Base-by-base conservation (phyloP, 2,797 vertebrate species). In the Eremophila alpestris region DNA sequence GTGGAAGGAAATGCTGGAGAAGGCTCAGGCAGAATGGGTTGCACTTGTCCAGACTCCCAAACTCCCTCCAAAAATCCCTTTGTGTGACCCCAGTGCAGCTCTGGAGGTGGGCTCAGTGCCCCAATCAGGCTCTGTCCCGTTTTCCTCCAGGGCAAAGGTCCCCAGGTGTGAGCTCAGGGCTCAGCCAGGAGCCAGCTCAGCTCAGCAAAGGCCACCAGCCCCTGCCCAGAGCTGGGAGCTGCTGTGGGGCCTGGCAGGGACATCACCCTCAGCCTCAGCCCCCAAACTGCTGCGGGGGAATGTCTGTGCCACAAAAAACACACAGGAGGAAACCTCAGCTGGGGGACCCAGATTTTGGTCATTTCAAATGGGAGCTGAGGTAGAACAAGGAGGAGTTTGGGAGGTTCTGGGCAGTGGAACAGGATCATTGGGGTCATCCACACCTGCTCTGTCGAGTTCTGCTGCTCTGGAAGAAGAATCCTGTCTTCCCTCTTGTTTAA, bases 91-190 rank as follows among this genome's bases (percentile, higher is more conserved):
- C 40, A 10, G 41, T 8, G 45, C 10, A 41, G 26, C 7, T 74
- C n/a, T 52, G 34, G 63, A 46, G n/a, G 7, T 36, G 38, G 76
- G 55, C 56, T 59, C 67, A 81, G 4, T 46, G 59, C 52, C 70
- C 36, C 56, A 4, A 27, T 27, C 68, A 21, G 89, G 64, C 36
- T 41, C 40, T 83, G 46, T 54, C 49, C 41, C 41, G 32, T 7
- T 62, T 63, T 11, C 14, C 27, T 58, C 16, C 60, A 58, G 76
- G 79, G 58, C 93, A 95, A 94, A 94, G 62, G 82, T 65, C 10
- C 27, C 60, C 85, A 60, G 58, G 5, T 55, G 70, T n/a, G 56
- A 80, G 78, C 83, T 26, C 41, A 41, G 45, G 16, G 65, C 41
- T 54, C 79, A 91, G 84, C 68, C 82, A 94, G 78, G 22, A 87